Evolutionary conservation across 2,797 vertebrate genomes (phyloP), one percentile per base, ranked within the genome.

Genomic region (Mareca strepera): DNA sequence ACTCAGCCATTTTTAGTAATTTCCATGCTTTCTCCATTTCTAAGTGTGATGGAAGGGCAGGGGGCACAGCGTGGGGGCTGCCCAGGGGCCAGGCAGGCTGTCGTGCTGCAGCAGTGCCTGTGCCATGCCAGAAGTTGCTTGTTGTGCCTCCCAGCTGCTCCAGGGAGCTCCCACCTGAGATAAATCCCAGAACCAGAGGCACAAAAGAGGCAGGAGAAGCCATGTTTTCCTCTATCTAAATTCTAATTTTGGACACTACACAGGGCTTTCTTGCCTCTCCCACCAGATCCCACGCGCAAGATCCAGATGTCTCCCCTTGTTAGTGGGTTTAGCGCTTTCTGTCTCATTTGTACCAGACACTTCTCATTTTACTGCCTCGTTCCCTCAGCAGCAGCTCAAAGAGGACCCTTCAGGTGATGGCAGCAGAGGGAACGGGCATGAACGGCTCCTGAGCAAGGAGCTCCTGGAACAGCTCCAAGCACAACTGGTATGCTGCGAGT

Each of bases 1-100:
- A 44, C 7, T 2, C 5, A 0, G 4, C 22, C 0, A 0, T n/a
- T 58, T 37, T 22, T 4, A 18, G 25, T 8, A 2, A 55, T 64
- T 69, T 53, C 28, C 20, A 4, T 3, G 3, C 41, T 39, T 56
- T 44, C 28, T n/a, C 31, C 23, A 25, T 29, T 82, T 70, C 46
- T 31, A 37, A 59, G 58, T 12, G 6, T 41, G 62, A 48, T 29
- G 43, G 60, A 13, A 1, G 4, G 3, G 13, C 69, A 6, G 0
- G 0, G 33, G 23, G 28, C n/a, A 39, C 0, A 8, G 11, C 7
- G 29, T 35, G 37, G 29, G n/a, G 52, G 15, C 46, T 52, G 10
- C 14, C 55, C 37, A n/a, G 15, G 50, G 29, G 9, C 17, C 62
- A 7, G 63, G 29, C 62, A 55, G 31, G 26, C 43, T 63, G 31